phyloP scores from a whole-genome alignment of 2,888 invertebrate species.

The Plebejus melissa region DNA sequence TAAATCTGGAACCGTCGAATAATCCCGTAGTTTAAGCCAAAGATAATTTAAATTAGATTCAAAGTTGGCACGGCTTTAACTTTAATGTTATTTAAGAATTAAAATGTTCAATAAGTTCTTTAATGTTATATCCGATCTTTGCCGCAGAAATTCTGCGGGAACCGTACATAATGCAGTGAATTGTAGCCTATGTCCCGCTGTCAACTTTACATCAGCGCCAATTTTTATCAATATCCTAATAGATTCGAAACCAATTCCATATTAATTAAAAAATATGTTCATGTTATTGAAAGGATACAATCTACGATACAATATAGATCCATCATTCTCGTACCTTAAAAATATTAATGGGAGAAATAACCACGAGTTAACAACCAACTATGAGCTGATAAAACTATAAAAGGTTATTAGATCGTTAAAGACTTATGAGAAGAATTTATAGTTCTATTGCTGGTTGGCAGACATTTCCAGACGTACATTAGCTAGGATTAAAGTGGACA shows the following conservation, averaged over 20 bases:
- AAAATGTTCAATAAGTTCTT: too few species aligned
- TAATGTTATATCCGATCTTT: too few species aligned
- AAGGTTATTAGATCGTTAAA: conserved; percentile 22
- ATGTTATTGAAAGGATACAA: not conserved
- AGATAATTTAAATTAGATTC: conserved; percentile 12
- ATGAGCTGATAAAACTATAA: not conserved
- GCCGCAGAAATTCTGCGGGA: too few species aligned
- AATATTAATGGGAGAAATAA: not conserved
- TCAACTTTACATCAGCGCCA: too few species aligned
- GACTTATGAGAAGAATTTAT: conserved; percentile 21
- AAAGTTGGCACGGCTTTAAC: conserved; percentile 11
- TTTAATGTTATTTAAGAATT: not conserved
- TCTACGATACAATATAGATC: not conserved
- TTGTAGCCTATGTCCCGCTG: too few species aligned
- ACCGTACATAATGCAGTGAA: too few species aligned
- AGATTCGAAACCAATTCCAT: too few species aligned
- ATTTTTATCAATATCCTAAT: too few species aligned
- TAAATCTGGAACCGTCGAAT: conserved; percentile 7
- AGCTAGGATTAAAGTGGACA: not conserved
- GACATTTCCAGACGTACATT: conserved; percentile 11
- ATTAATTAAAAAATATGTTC: too few species aligned
- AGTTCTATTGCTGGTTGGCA: conserved; percentile 9
- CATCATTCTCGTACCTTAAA: not conserved
- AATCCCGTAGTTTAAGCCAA: conserved; percentile 14
- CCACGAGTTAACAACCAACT: not conserved